Evolutionary conservation across 2,888 invertebrate genomes (phyloP).

Genomic region (Polyploca ridens): DNA sequence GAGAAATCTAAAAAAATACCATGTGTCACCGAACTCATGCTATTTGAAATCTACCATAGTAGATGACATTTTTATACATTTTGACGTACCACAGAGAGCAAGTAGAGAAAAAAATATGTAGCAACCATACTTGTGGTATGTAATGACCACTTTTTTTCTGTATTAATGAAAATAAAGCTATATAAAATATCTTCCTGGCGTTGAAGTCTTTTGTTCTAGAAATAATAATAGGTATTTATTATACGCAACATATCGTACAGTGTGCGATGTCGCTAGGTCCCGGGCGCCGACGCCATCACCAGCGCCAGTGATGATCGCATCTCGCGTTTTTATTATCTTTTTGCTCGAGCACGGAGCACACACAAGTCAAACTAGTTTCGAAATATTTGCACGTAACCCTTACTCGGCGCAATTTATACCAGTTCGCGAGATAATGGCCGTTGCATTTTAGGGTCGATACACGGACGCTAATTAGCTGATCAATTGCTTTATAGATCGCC

Average conservation of each 20-base stretch:
- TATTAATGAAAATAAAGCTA: no score
- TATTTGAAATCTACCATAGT: no score
- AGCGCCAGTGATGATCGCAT: conserved; percentile 18
- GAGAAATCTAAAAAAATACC: no score
- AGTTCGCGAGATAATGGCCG: conserved; percentile 14
- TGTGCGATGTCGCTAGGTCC: not conserved
- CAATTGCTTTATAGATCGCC: not conserved
- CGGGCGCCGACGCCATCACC: conserved; percentile 18
- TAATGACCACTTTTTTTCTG: no score
- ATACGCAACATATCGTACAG: no score
- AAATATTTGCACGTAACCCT: conserved; percentile 26
- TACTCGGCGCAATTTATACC: conserved; percentile 35
- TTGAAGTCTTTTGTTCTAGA: not conserved
- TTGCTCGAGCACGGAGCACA: conserved; percentile 6
- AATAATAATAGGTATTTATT: not conserved
- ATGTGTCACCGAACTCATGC: no score
- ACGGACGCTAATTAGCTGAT: not conserved
- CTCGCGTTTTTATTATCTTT: conserved; percentile 24
- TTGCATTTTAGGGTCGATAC: conserved; percentile 19
- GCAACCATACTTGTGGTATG: no score
- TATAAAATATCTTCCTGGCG: not conserved
- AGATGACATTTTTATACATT: no score
- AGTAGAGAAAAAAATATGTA: no score
- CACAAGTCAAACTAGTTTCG: conserved; percentile 43
- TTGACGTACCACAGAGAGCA: no score